Percentiles rank a stretch among this genome's conserved stretches.
phyloP scores from a whole-genome alignment of 2,113 vertebrate species.

The Meriones unguiculatus region DNA sequence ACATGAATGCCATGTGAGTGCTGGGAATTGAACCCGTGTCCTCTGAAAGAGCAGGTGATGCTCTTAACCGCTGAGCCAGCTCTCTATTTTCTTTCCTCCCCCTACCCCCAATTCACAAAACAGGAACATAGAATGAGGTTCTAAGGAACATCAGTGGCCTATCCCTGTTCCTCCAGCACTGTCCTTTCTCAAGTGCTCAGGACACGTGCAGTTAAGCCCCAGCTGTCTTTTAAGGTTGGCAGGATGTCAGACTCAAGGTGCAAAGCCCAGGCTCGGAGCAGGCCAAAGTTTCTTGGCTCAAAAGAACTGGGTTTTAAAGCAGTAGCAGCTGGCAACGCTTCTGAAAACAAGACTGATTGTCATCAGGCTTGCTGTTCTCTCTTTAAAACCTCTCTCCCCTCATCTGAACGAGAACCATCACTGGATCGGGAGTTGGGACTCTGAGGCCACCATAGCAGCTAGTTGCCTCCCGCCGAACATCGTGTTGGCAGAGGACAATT shows the following conservation, averaged over 20 bases:
- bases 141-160: not conserved
- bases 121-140: not conserved
- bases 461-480: not conserved
- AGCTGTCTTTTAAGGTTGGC: not conserved
- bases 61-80: no score
- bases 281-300: not conserved
- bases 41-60: no score
- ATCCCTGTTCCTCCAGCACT: fast-evolving
- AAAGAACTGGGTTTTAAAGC: constrained; percentile 4
- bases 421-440: not conserved
- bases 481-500: no score
- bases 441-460: not conserved
- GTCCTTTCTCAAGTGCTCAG: no score
- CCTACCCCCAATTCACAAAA: not conserved
- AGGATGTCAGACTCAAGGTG: not conserved
- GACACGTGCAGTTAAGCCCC: not conserved
- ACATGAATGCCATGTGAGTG: no score
- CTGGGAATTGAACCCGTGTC: no score
- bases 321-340: not conserved
- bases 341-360: not conserved
- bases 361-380: not conserved
- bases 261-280: not conserved
- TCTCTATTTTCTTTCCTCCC: not conserved
- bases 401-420: not conserved
- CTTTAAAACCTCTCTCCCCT: not conserved